Base-by-base conservation (phyloP, 2,113 vertebrate species). In the Mesoclemmys tuberculata region DNA sequence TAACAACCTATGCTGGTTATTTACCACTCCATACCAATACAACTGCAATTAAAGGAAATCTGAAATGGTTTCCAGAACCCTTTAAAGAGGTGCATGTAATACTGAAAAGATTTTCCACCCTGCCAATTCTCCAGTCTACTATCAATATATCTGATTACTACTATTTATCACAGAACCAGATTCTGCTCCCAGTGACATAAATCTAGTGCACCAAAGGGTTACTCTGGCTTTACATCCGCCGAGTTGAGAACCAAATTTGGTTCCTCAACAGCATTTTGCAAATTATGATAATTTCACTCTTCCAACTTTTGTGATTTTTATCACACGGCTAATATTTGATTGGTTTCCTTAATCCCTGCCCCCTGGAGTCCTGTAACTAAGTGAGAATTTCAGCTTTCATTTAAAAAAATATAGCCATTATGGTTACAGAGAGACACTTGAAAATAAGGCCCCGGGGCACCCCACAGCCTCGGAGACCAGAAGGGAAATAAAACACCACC, bases 21-120 rank as follows among this genome's bases (percentile, higher is more conserved):
- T 95, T 96, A 92, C 93, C 94, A 87, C 85, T 96, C 90, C 55
- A 82, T 79, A 90, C 90, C 88, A 92, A 94, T 93, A 94, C 78
- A 88, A 0, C 0, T 48, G 87, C 64, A 85, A 52, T 79, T 78
- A 82, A 92, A 96, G 38, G 58, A 97, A 93, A 80, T 68, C 87
- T 58, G n/a, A 82, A 95, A 88, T 18, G 41, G 49, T 77, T 95
- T 87, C 83, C 83, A 93, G 85, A 41, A 46, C n/a, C 77, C 86
- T 89, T 92, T 71, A 16, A 90, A 82, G 51, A 0, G 1, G 58
- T 8, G 21, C 48, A 61, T 58, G 48, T 2, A 19, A 77, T 82
- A 93, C 56, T 1, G 0, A 21, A 0, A 82, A 92, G 78, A 26
- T 93, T 93, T 83, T 87, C 80, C 79, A 85, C 48, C 77, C 74